These are phyloP conservation scores for Pluvialis apricaria DNA, from an alignment of 2,113 vertebrate species.

Conservation along the genomic window DNA sequence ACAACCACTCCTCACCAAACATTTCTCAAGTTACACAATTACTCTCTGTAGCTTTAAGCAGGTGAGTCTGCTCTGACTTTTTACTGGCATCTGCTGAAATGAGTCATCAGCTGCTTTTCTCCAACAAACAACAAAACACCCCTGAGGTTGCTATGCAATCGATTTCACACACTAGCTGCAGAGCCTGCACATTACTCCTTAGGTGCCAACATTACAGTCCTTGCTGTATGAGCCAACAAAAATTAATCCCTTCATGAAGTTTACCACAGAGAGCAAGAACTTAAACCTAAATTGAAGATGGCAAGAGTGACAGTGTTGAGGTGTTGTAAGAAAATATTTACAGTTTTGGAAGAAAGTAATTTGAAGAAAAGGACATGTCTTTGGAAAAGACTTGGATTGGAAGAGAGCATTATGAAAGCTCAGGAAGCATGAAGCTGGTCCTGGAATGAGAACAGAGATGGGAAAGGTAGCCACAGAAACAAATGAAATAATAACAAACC, in stretches of 20 bases:
- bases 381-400: background rate
- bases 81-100: background rate
- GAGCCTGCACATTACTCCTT: background rate
- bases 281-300: background rate
- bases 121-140: background rate
- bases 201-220: background rate
- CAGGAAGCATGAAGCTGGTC: background rate
- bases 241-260: background rate
- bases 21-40: too few species aligned
- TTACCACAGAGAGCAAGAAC: background rate
- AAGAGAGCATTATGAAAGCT: background rate
- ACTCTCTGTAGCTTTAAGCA: background rate
- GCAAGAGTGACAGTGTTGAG: background rate
- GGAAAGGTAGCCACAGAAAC: background rate
- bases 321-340: background rate
- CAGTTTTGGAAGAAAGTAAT: background rate
- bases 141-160: background rate
- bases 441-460: background rate
- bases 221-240: background rate
- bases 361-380: background rate
- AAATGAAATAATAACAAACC: background rate
- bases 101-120: background rate
- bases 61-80: background rate
- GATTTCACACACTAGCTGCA: background rate
- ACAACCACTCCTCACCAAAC: background rate